Evolutionary conservation across 2,797 vertebrate genomes (phyloP).

Genomic region (Phaenicophaeus curvirostris): DNA sequence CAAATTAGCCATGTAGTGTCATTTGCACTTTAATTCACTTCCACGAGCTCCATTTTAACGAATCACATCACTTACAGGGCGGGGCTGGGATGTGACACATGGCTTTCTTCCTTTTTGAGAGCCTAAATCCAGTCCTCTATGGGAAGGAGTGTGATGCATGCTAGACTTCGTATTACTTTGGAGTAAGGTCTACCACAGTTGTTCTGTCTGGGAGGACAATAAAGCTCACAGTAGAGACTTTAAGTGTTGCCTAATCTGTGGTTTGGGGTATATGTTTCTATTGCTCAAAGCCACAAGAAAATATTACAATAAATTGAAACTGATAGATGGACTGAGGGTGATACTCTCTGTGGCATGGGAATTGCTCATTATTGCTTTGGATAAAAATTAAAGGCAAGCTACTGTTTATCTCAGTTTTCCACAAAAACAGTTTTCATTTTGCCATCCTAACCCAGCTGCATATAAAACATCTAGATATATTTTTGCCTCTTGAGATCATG

Average conservation of each 20-base stretch:
- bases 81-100: background rate
- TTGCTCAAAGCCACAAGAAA: background rate
- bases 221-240: background rate
- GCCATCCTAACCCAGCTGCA: too few species aligned
- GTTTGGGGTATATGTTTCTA: background rate
- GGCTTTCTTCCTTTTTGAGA: background rate
- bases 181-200: background rate
- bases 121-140: background rate
- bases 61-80: too few species aligned
- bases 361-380: background rate
- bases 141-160: background rate
- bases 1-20: too few species aligned
- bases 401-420: too few species aligned
- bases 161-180: background rate
- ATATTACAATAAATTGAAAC: background rate
- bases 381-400: too few species aligned
- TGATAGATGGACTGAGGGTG: background rate
- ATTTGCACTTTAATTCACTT: too few species aligned
- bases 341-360: background rate
- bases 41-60: too few species aligned
- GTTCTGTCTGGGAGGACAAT: background rate
- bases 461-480: too few species aligned
- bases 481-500: too few species aligned
- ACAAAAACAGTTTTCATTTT: too few species aligned
- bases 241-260: background rate